Percentiles rank a stretch among this genome's conserved stretches.
phyloP scores from a whole-genome alignment of 2,797 vertebrate species.

The Mallotus villosus region DNA sequence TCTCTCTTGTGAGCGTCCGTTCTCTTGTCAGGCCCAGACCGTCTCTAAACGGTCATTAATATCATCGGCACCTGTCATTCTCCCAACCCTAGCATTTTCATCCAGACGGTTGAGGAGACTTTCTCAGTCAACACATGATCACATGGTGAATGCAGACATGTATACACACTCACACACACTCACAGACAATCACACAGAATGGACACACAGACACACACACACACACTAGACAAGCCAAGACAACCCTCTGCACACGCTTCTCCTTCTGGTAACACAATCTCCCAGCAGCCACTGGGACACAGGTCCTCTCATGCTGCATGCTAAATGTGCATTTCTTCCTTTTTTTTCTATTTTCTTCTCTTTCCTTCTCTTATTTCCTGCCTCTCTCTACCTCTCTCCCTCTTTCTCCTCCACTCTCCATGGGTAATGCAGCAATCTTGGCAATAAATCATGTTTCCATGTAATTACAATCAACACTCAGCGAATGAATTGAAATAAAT shows the following conservation, averaged over 20 bases:
- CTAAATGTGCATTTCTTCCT: conserved; percentile 62
- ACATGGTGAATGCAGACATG: background rate
- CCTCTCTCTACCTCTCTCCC: too few species aligned
- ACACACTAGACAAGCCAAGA: conserved; percentile 28
- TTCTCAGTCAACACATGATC: conserved; percentile 19
- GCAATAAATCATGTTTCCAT: conserved; percentile 79
- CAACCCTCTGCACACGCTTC: conserved; percentile 25
- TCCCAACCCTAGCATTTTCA: conserved; percentile 31
- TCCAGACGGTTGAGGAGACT: conserved; percentile 6
- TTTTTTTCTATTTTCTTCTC: conserved; percentile 46
- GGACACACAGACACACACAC: conserved; percentile 1
- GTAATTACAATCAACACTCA: conserved; percentile 81
- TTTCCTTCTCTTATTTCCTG: too few species aligned
- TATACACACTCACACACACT: background rate
- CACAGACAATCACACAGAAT: conserved; percentile 9
- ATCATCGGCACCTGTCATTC: conserved; percentile 52
- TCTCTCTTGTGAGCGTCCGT: conserved; percentile 21
- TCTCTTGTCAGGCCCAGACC: conserved; percentile 39
- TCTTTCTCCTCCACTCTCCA: conserved; percentile 44
- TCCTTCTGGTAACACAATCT: conserved; percentile 55
- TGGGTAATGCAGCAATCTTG: conserved; percentile 70
- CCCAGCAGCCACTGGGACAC: conserved; percentile 48
- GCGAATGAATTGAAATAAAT: conserved; percentile 79
- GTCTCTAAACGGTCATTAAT: conserved; percentile 43
- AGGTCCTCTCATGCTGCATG: conserved; percentile 25